These are phyloP conservation scores for Parazoanthus darwini DNA, from an alignment of 92 coral and sea anemone species.

Conservation along the genomic window DNA sequence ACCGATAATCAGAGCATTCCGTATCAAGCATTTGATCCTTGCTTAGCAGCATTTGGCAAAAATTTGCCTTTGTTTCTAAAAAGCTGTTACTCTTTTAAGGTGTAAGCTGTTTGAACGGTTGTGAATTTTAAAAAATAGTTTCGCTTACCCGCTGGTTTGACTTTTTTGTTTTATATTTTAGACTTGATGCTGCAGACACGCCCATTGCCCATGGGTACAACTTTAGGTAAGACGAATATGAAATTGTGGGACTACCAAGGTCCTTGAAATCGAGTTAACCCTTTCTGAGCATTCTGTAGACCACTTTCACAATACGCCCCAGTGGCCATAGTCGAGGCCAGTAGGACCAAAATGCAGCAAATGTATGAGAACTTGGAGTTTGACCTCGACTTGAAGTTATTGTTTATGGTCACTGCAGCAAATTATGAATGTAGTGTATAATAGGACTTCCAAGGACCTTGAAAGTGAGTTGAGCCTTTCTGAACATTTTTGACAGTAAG, in stretches of 20 bases:
- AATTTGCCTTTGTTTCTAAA: too few species aligned
- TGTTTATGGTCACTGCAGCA: too few species aligned
- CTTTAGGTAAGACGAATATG: slow-evolving; percentile 72
- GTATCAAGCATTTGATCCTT: too few species aligned
- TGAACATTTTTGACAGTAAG: background rate
- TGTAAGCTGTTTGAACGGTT: background rate
- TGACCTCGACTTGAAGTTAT: too few species aligned
- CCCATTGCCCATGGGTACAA: slow-evolving; percentile 93
- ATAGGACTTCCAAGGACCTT: too few species aligned
- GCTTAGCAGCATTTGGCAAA: too few species aligned
- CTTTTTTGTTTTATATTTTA: slow-evolving; percentile 28
- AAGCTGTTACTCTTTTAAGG: background rate
- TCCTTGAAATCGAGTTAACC: background rate
- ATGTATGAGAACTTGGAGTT: too few species aligned
- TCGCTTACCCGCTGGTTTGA: background rate
- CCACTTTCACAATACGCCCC: too few species aligned
- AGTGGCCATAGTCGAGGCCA: too few species aligned
- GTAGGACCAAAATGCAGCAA: too few species aligned
- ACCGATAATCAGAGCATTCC: too few species aligned
- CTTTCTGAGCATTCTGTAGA: background rate
- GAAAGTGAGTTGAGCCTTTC: background rate
- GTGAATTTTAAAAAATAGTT: background rate
- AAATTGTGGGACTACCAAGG: background rate
- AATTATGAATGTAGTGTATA: too few species aligned
- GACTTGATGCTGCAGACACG: slow-evolving; percentile 83